A percentile compares a stretch with the other conserved stretches of the same genome.
Evolutionary conservation across 2,113 vertebrate genomes (phyloP).

Genomic region (Sarotherodon lohbergeri): DNA sequence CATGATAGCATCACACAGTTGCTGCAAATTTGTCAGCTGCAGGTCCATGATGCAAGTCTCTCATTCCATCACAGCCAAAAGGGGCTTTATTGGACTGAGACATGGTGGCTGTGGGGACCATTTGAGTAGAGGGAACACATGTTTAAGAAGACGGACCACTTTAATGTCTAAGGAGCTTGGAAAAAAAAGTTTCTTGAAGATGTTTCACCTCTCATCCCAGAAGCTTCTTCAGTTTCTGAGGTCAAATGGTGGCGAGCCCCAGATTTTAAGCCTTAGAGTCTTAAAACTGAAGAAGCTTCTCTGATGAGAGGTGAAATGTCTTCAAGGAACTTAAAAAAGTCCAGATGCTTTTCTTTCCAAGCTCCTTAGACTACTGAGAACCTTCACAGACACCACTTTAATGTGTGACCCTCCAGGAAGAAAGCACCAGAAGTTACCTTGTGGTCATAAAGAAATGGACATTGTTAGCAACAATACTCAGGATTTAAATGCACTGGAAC

Average conservation of each 20-base stretch:
- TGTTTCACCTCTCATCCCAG: background rate
- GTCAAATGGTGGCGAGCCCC: background rate
- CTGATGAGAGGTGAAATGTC: background rate
- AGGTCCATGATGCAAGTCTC: background rate
- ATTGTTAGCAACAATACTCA: background rate
- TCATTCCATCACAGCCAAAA: background rate
- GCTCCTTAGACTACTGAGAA: background rate
- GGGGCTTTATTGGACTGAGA: background rate
- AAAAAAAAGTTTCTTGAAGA: background rate
- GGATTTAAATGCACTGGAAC: background rate
- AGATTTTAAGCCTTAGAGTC: background rate
- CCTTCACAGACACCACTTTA: background rate
- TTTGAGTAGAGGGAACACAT: background rate
- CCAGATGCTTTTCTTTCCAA: background rate
- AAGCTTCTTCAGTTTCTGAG: background rate
- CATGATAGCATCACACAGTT: background rate
- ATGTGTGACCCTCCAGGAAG: background rate
- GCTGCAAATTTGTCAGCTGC: background rate
- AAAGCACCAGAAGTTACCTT: background rate
- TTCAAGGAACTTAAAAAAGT: background rate
- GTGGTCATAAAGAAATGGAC: background rate
- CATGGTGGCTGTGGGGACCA: background rate
- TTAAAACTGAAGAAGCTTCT: background rate
- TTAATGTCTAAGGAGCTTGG: background rate
- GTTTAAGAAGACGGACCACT: background rate